Evolutionary conservation across 2,888 invertebrate genomes (phyloP).

Genomic region (Sicus ferrugineus): DNA sequence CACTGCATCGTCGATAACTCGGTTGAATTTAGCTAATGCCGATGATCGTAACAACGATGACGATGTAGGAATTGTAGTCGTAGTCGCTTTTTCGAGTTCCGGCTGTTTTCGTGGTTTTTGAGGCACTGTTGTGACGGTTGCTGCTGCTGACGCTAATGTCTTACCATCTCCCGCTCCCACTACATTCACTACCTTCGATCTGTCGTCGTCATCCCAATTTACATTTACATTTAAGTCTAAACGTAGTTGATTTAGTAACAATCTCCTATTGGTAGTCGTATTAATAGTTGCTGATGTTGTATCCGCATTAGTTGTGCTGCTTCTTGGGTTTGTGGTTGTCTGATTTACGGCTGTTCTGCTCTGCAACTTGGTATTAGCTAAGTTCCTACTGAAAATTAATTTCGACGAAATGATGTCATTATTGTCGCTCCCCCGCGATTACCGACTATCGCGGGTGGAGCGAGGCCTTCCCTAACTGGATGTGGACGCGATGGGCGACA

Average conservation of each 20-base stretch:
- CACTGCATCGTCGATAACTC: slow-evolving; percentile 61
- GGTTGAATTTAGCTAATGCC: slow-evolving; percentile 65
- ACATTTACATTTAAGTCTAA: slow-evolving; percentile 55
- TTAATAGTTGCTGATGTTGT: slow-evolving; percentile 36
- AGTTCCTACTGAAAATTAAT: slow-evolving; percentile 64
- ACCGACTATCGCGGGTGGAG: slow-evolving; percentile 68
- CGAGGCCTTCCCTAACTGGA: slow-evolving; percentile 86
- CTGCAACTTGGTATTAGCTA: slow-evolving; percentile 63
- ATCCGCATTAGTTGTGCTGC: slow-evolving; percentile 43
- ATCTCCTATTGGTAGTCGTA: slow-evolving; percentile 42
- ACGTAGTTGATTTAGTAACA: slow-evolving; percentile 52
- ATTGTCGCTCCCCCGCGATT: slow-evolving; percentile 67
- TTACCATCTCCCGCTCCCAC: slow-evolving; percentile 33
- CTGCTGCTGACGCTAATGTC: slow-evolving; percentile 30
- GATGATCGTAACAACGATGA: slow-evolving; percentile 53
- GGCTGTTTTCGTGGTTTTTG: slow-evolving; percentile 45
- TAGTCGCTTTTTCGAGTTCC: slow-evolving; percentile 22
- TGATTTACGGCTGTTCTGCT: slow-evolving; percentile 50
- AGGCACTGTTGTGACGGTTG: slow-evolving; percentile 63
- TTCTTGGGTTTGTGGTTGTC: slow-evolving; percentile 49
- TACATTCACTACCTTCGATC: slow-evolving; percentile 31
- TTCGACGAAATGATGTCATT: slow-evolving; percentile 66
- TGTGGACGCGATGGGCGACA: slow-evolving; percentile 85
- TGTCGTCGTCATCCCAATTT: slow-evolving; percentile 53
- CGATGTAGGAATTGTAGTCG: slow-evolving; percentile 46